Percentiles rank a stretch among this genome's conserved stretches.
These are phyloP conservation scores for Xestia xanthographa DNA, from an alignment of 2,888 invertebrate genomes.

Conservation along the genomic window DNA sequence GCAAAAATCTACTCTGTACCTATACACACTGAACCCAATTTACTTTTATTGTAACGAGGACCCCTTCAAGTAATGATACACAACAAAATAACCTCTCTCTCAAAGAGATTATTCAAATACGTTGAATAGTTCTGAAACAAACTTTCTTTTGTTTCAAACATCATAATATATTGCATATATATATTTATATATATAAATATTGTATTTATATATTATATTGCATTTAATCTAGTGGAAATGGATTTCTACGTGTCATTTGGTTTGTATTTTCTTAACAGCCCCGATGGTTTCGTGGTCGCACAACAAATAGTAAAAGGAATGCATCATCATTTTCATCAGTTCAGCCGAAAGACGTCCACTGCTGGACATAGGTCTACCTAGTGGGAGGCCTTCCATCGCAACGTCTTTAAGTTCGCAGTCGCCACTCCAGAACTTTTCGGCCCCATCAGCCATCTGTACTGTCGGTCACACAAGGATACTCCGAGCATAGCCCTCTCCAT, in stretches of 20 bases:
- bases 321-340: no score
- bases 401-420: no score
- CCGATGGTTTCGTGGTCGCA: not conserved
- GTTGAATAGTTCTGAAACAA: constrained; percentile 45
- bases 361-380: not conserved
- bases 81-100: constrained; percentile 20
- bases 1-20: not conserved
- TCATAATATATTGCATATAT: no score
- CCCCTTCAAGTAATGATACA: constrained; percentile 12
- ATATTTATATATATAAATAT: no score
- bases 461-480: no score
- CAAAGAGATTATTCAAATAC: constrained; percentile 38
- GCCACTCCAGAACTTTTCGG: no score
- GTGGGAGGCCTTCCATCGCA: no score
- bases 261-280: not conserved
- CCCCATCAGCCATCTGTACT: no score
- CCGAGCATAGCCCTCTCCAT: no score
- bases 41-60: constrained; percentile 7
- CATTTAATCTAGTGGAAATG: constrained; percentile 25
- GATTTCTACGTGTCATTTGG: constrained; percentile 5
- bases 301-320: no score
- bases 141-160: constrained; percentile 16
- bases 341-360: not conserved
- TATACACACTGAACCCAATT: constrained; percentile 7
- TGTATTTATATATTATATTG: no score